These are phyloP conservation scores for Pseudachorutes palmiensis DNA, from an alignment of 1,140 invertebrate genomes.

Conservation along the genomic window DNA sequence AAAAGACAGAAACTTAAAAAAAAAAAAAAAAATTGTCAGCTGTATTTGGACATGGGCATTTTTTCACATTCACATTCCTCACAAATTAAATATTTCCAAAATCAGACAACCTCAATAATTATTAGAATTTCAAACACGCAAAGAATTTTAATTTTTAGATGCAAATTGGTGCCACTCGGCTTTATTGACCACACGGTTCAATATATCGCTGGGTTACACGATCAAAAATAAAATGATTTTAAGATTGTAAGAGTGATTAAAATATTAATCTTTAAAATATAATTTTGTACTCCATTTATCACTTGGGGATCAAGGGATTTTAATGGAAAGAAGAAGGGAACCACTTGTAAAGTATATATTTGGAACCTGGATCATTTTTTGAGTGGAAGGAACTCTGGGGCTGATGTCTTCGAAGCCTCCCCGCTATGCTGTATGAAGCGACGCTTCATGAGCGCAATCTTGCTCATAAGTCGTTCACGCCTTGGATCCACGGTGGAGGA, in stretches of 20 bases:
- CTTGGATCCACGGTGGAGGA: neutral
- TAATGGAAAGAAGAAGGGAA: neutral
- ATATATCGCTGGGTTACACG: neutral
- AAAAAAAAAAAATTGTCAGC: too few species aligned
- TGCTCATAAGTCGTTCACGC: neutral
- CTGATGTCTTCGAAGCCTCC: neutral
- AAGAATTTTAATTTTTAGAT: too few species aligned
- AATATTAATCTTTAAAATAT: neutral
- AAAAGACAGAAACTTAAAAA: too few species aligned
- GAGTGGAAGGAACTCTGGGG: neutral
- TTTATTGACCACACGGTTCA: neutral
- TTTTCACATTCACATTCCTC: too few species aligned
- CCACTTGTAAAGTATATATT: neutral
- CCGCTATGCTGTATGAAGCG: neutral
- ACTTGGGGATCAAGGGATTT: too few species aligned
- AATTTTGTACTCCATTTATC: too few species aligned
- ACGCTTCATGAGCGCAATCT: neutral
- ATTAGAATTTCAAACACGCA: too few species aligned
- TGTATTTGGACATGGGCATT: too few species aligned
- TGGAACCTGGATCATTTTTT: neutral
- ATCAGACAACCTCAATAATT: too few species aligned
- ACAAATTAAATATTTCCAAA: too few species aligned
- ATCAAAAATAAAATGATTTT: neutral
- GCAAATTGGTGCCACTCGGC: neutral
- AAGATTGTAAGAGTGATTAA: neutral